Evolutionary conservation across 2,113 vertebrate species (phyloP), one percentile per base, ranked within the genome.

Genomic region (Carassius carassius): DNA sequence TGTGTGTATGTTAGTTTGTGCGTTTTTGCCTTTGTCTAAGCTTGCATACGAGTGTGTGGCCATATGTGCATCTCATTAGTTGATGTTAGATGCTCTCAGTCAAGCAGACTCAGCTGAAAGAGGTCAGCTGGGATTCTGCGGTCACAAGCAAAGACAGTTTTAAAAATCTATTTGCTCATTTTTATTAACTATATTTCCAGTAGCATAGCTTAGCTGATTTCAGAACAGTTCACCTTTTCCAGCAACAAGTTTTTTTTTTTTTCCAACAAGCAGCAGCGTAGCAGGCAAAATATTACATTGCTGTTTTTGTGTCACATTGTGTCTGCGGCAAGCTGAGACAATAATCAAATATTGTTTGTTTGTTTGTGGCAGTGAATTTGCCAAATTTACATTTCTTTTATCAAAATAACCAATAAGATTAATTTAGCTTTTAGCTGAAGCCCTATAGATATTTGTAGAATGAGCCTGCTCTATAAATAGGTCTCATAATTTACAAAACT

Each of bases 51-150:
- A 32, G 49, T 82, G 76, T 54, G 76, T 78, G 76, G 54, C 65
- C 35, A 35, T 41, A 25, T n/a, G 35, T 49, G 56, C 37, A 41
- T 56, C 77, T 81, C 32, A 75, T 85, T 63, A 85, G 84, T 85
- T n/a, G 10, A 81, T 76, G 54, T 16, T 85, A 69, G 51, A 81
- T 63, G 56, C 84, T 81, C 21, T 81, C 14, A 73, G 14, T 81
- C 58, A 63, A 81, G 54, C 69, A 63, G 67, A 81, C 54, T 4
- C 65, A 47, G 67, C n/a, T 81, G 19, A 80, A 85, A 51, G 25
- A 75, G 77, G 29, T 32, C 76, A 79, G 63, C 56, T 56, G 62
- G n/a, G 83, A 44, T 58, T 78, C 63, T 29, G 67, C 29, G 35
- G 49, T 87, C 78, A 76, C 14, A 80, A 37, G 60, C 29, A 35